Evolutionary conservation across 1,140 invertebrate species (phyloP), one percentile per base, ranked within the genome.

Genomic region (Drosophila micromelanica): DNA sequence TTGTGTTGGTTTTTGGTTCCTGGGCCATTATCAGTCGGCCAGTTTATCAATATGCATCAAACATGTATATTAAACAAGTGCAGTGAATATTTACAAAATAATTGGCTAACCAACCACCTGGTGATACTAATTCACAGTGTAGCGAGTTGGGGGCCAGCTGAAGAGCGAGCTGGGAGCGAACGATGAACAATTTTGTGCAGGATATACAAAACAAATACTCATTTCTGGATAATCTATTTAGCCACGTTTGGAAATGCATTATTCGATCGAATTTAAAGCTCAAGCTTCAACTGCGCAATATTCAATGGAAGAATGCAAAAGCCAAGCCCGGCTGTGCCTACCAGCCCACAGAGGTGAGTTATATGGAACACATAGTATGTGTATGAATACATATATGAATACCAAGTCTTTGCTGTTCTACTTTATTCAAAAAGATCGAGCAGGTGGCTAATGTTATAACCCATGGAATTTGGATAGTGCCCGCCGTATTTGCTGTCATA

Each of bases 401-500:
- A 38, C 1, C 17, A 17, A 37, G 9, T 45, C 37, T 11, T 35
- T n/a, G n/a, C 9, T 27, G 11, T 32, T 32, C 6, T 3, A 11
- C 20, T 20, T 9, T 13, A 8, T 37, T 35, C 5, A 11, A 6
- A 17, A 92, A 96, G 92, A 94, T 98, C 56, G 97, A 98, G 92
- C 97, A 98, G 92, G 93, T 98, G 73, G 97, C 97, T 8, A 98
- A 98, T 93, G 95, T 98, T 43, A 93, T 97, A 67, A 98, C 97
- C 27, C 97, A 98, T 93, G 97, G 96, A 46, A 95, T 98, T 67
- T 97, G 96, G 94, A 95, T 97, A 32, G 92, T 97, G 64, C 97
- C 97, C 15, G 97, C 97, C 72, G 92, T 97, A 2, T 91, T 96
- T 37, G 97, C 95, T 4, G 94, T 95, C 35, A 92, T 95, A n/a